Evolutionary conservation across 2,888 invertebrate species (phyloP), one percentile per base, ranked within the genome.

Genomic region (Cheilosia scutellata): DNA sequence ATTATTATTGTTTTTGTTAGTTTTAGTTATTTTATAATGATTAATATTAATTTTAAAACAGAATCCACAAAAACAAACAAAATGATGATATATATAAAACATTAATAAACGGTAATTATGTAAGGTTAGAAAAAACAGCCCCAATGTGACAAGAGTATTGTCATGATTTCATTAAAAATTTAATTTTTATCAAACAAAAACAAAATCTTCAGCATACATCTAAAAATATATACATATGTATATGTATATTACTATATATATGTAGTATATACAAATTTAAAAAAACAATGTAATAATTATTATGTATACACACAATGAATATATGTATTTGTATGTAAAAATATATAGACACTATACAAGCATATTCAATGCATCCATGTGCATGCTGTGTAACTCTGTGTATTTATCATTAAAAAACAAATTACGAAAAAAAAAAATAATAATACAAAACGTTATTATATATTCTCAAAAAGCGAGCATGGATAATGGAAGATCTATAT

Each of bases 271-370:
- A 82, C 72, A 53, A 83, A 75, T 75, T 31, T 51, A 60, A 55
- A 66, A 74, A 37, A 60, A 79, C 60, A 62, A 71, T 49, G 70
- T 53, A 74, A 60, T 65, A 76, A 80, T 76, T 66, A 75, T 57
- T 66, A 72, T 86, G 65, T 80, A 80, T 71, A 84, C 75, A 75
- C 78, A 76, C 84, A 51, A 75, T 80, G 84, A 76, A 86, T 80
- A 86, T 86, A 86, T 84, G 84, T 84, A 84, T 84, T 84, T 84
- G 75, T 84, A 80, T 84, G 86, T 86, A 86, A 74, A 71, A 57
- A 60, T 20, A 60, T n/a, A 51, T 25, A 63, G 42, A 68, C 42
- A 74, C 37, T 74, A 51, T 55, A 55, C 53, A 70, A 33, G 33
- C 57, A 84, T 80, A 76, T 86, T 82, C 66, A 80, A 71, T 76